Base-by-base conservation (phyloP, 1,140 invertebrate species). In the Octopus sinensis region DNA sequence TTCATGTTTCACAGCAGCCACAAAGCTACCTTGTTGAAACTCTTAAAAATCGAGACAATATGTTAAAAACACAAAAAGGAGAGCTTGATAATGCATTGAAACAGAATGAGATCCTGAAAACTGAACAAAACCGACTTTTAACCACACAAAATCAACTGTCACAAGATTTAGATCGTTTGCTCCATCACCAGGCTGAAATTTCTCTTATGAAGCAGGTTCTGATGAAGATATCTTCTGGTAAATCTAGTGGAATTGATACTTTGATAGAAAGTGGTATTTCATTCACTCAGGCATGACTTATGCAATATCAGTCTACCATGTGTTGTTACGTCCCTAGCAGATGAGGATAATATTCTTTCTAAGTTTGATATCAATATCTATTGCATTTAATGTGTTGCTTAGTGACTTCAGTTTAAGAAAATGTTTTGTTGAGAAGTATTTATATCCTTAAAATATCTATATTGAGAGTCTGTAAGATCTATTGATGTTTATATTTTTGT, bases 1-100 rank as follows among this genome's bases (percentile, higher is more conserved):
- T 91, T 79, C 86, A 89, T 79, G 86, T 90, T 68, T 85, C 89
- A 7, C 88, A 90, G 78, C 90, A 91, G 81, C 90, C 90, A 7
- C 90, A 91, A 82, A 89, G 88, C 82, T 90, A 90, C 82, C 86
- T 91, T 56, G 88, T 91, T 56, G 87, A 90, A 52, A 88, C 87
- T 23, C 87, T 91, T 77, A 82, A 87, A 79, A 82, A 84, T 30
- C 82, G 89, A 73, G 90, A 91, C 81, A 76, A 75, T 7, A 86
- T 89, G 79, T 83, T 90, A 6, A 82, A 88, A 78, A 88, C 89
- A 83, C 88, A 87, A 82, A 87, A 86, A 73, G 85, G 86, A 6
- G 7, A 30, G 23, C 76, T 52, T 17, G 12, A 77, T n/a, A 51
- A 77, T 9, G 76, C 52, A 23, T 13, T 43, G 17, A 13, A 77